phyloP scores from a whole-genome alignment of 2,113 vertebrate genomes.

The Tautogolabrus adspersus region DNA sequence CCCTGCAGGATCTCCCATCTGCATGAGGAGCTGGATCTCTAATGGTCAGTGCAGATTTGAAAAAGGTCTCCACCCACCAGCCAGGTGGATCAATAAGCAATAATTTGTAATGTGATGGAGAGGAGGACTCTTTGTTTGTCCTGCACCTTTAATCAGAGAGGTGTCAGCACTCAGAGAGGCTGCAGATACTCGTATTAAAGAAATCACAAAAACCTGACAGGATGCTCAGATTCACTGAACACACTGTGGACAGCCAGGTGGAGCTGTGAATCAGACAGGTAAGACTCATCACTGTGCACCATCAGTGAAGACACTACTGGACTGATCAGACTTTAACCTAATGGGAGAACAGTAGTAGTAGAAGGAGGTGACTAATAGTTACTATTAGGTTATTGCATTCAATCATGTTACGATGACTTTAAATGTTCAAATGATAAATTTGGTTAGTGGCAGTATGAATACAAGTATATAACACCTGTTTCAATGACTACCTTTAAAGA shows the following conservation, averaged over 20 bases:
- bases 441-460: neutral
- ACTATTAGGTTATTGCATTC: too few species aligned
- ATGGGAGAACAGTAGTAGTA: neutral
- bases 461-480: neutral
- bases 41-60: constrained; percentile 42
- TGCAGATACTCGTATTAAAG: constrained; percentile 22
- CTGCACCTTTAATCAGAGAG: constrained; percentile 60
- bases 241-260: neutral
- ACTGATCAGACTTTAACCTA: neutral
- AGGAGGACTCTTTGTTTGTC: constrained; percentile 35
- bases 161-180: constrained; percentile 49
- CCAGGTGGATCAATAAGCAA: constrained; percentile 73
- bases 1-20: constrained; percentile 6
- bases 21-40: constrained; percentile 40
- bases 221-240: neutral
- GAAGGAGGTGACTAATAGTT: neutral
- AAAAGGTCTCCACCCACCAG: neutral
- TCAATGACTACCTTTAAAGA: neutral
- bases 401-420: too few species aligned
- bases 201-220: constrained; percentile 12
- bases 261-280: neutral
- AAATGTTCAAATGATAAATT: too few species aligned
- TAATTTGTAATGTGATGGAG: constrained; percentile 56
- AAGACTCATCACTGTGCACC: neutral
- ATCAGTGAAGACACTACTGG: neutral